Evolutionary conservation across 2,888 invertebrate species (phyloP), one percentile per base, ranked within the genome.

Genomic region (Clostera curtula): DNA sequence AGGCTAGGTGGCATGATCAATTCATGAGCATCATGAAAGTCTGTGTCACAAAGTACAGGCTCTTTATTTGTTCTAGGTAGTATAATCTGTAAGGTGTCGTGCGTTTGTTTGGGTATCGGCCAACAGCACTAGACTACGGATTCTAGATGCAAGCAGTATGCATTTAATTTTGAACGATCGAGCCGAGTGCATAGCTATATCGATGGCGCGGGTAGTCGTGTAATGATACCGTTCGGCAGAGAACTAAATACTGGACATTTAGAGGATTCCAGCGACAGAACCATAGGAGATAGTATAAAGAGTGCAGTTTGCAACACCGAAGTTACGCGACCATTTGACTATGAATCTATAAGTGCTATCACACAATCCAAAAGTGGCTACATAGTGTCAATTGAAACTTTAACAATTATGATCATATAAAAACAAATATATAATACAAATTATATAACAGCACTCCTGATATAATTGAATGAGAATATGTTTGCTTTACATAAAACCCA

Each of bases 231-330:
- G 63, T 56, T 65, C 60, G 74, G 69, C 70, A 70, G 61, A 69
- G 58, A 71, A 72, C 72, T 75, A 54, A 57, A 50, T 62, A 72
- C 72, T 71, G 69, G 70, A 71, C 71, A 68, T 66, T 69, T 58
- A 68, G 69, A 71, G 70, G 74, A 74, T 68, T 71, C 77, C 80
- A 75, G 79, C 76, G 74, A 82, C 73, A 77, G 79, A 73, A 75
- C 70, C 75, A 76, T 71, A 83, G 71, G 70, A 80, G 65, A 77
- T 63, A 80, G 77, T 74, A 80, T 82, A 83, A 82, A 83, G 83
- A 83, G 82, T 80, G 83, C 83, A 83, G 72, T 83, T 83, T 83
- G 83, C 83, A 83, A 83, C 82, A 83, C 83, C 79, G 80, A 82
- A 70, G 53, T 57, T 53, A 67, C 68, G 56, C 34, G 56, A 69